Conservation (phyloP, 2,888 invertebrate species). For the Chrysina gloriosa region DNA sequence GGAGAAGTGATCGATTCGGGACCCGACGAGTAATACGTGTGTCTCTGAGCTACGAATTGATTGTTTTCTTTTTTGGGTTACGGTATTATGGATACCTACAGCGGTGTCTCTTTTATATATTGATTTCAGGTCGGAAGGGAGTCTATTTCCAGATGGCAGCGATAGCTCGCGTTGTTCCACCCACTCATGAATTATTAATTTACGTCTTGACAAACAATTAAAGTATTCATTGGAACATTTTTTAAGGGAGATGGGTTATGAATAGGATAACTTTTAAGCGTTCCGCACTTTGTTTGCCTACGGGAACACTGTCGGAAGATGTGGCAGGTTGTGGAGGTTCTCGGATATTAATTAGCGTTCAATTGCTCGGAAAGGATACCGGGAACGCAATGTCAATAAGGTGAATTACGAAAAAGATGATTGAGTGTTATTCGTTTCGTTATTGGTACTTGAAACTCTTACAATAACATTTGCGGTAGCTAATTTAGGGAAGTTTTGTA, state of each 20-base stretch:
- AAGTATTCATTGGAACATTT: conserved; percentile 24
- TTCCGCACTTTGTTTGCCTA: background rate
- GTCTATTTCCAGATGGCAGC: conserved; percentile 28
- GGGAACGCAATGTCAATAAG: background rate
- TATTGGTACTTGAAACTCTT: background rate
- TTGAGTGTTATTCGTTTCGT: background rate
- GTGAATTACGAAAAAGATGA: background rate
- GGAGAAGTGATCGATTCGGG: conserved; percentile 8
- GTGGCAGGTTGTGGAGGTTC: background rate
- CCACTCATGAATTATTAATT: conserved; percentile 37
- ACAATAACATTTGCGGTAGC: background rate
- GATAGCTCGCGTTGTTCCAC: conserved; percentile 24
- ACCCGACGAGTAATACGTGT: conserved; percentile 31
- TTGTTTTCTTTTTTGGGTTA: conserved; percentile 34
- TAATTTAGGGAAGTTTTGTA: too few species aligned
- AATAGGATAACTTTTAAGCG: conserved; percentile 3
- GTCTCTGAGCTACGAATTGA: conserved; percentile 24
- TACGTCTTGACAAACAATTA: conserved; percentile 32
- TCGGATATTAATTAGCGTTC: conserved; percentile 18
- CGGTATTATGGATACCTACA: conserved; percentile 10
- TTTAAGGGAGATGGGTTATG: conserved; percentile 16
- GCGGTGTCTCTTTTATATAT: conserved; percentile 7
- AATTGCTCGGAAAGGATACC: background rate
- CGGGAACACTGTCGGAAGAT: background rate
- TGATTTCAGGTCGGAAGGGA: conserved; percentile 1